phyloP scores from a whole-genome alignment of 2,113 vertebrate genomes.

The Cariama cristata region DNA sequence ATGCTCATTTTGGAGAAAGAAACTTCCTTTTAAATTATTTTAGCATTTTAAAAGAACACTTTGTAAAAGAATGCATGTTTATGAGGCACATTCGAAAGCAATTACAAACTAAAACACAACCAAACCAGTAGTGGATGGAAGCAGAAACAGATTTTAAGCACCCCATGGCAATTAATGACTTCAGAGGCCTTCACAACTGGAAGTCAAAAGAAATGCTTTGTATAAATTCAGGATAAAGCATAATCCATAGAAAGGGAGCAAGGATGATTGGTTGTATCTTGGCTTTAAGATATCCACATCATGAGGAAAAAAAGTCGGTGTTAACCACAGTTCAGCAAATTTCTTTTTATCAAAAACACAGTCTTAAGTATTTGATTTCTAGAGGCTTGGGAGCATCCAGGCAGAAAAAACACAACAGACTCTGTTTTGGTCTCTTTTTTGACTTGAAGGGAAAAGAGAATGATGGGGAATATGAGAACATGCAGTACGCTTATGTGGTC shows the following conservation, averaged over 20 bases:
- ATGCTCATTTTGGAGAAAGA: neutral
- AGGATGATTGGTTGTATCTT: neutral
- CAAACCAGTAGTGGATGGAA: slow-evolving; percentile 12
- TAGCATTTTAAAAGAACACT: neutral
- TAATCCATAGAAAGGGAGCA: neutral
- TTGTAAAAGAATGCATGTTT: neutral
- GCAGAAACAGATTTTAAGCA: neutral
- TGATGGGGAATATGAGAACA: neutral
- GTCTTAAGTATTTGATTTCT: neutral
- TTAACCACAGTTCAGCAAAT: neutral
- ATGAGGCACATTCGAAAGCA: neutral
- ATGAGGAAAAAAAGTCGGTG: neutral
- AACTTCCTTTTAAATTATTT: neutral
- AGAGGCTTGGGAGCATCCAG: neutral
- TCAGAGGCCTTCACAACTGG: neutral
- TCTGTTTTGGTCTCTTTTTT: neutral
- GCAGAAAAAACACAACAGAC: neutral
- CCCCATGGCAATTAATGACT: neutral
- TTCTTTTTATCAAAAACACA: neutral
- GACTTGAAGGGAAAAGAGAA: neutral
- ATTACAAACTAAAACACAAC: neutral
- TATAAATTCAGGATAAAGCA: neutral
- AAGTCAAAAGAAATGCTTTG: slow-evolving; percentile 21
- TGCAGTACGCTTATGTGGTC: neutral
- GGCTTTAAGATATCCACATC: neutral